Conservation (phyloP, 2,888 invertebrate species). For the Neoascia interrupta region DNA sequence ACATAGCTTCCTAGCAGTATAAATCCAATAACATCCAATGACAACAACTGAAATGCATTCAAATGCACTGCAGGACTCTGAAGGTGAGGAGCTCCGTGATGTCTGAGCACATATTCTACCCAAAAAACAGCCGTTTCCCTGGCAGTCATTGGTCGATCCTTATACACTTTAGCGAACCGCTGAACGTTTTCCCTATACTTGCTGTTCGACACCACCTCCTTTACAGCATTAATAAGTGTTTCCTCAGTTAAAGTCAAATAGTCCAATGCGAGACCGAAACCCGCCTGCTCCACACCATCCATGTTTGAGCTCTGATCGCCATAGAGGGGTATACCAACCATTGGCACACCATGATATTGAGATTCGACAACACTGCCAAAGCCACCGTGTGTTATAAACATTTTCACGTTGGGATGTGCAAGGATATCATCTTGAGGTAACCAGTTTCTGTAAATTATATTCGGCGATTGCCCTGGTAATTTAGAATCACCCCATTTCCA, state of each 20-base stretch:
- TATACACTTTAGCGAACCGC: conserved; percentile 79
- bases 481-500: conserved; percentile 84
- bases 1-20: conserved; percentile 33
- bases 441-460: conserved; percentile 77
- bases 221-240: no score
- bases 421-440: conserved; percentile 85
- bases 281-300: conserved; percentile 85
- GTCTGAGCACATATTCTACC: conserved; percentile 81
- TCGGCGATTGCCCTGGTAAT: conserved; percentile 73
- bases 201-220: conserved; percentile 72
- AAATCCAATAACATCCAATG: conserved; percentile 79
- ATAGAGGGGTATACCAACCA: conserved; percentile 87
- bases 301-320: conserved; percentile 89
- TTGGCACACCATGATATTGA: conserved; percentile 87
- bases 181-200: conserved; percentile 74
- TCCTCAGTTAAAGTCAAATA: conserved; percentile 68
- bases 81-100: conserved; percentile 81
- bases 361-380: conserved; percentile 88
- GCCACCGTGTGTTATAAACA: conserved; percentile 79
- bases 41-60: conserved; percentile 77
- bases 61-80: conserved; percentile 80
- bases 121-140: conserved; percentile 81
- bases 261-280: conserved; percentile 75
- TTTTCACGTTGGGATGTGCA: conserved; percentile 85
- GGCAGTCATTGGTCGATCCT: conserved; percentile 81